phyloP scores from a whole-genome alignment of 1,140 invertebrate species.

The Hylaeus volcanicus region DNA sequence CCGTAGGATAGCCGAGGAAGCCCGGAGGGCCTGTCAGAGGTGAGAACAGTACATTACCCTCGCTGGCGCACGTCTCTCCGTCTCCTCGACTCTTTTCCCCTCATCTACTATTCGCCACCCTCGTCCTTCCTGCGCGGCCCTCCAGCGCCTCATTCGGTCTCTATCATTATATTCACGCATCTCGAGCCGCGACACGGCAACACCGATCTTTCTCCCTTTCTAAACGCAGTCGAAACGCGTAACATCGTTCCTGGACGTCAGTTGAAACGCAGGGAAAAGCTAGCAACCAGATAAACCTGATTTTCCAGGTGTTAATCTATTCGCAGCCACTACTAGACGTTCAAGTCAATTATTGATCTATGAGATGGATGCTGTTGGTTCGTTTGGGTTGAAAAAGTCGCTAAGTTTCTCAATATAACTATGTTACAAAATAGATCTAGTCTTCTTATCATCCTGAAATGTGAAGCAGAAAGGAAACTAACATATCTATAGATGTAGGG shows the following conservation, averaged over 20 bases:
- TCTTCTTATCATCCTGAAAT: too few species aligned
- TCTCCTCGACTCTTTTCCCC: constrained; percentile 52
- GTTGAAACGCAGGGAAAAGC: background rate
- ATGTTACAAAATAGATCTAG: too few species aligned
- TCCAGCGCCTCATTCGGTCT: constrained; percentile 38
- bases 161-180: constrained; percentile 67
- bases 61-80: constrained; percentile 53
- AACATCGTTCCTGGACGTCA: constrained; percentile 28
- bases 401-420: too few species aligned
- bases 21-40: constrained; percentile 70
- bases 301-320: too few species aligned
- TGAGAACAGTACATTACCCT: constrained; percentile 73
- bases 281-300: too few species aligned
- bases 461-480: too few species aligned
- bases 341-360: too few species aligned
- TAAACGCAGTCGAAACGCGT: constrained; percentile 39
- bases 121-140: constrained; percentile 26
- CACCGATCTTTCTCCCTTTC: constrained; percentile 41
- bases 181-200: constrained; percentile 43
- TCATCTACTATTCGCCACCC: constrained; percentile 50
- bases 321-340: too few species aligned
- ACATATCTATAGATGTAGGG: too few species aligned
- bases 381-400: too few species aligned
- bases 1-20: constrained; percentile 60
- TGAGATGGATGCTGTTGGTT: too few species aligned